Base-by-base conservation (phyloP, 2,888 invertebrate species). In the Eledone cirrhosa region DNA sequence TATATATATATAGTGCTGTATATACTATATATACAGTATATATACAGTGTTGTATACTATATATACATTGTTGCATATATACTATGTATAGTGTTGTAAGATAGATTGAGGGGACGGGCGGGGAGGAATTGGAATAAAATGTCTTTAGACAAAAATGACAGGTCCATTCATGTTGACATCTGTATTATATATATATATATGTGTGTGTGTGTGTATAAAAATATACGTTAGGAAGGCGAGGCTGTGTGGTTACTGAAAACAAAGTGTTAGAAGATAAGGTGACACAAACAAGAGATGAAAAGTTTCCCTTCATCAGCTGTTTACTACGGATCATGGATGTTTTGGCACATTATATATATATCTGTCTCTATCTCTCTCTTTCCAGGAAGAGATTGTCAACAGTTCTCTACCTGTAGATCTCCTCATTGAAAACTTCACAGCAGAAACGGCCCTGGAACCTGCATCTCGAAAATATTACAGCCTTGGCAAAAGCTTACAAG, bases 401-500 rank as follows among this genome's bases (percentile, higher is more conserved):
- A 91, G 92, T 1, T 90, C 90, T 0, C 85, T 93, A 76, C 91
- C 92, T 0, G 92, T 95, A 0, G 93, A 94, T 77, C 90, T 96
- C 78, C 94, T 94, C 93, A 93, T 93, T 74, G 93, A 93, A 84
- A 92, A 93, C 86, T 92, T 91, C 24, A 92, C 92, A 77, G 92
- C 92, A 85, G 92, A 93, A 87, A 93, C 92, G 77, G 92, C 92
- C 24, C 93, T 93, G 53, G 93, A 94, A 53, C 94, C 95, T 0
- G 92, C 93, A 76, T 91, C 88, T 69, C 92, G 93, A 0, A 93
- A 93, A 81, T 94, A 93, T 91, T 92, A 93, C 31, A 94, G 94
- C 75, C 91, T 96, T 1, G 95, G 94, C 86, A 92, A 93, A 74
- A 91, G 92, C 81, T 92, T 96, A 27, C 92, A 94, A 1, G 93